Evolutionary conservation across 2,113 vertebrate species (phyloP).

Genomic region (Notarius lentiginosus): DNA sequence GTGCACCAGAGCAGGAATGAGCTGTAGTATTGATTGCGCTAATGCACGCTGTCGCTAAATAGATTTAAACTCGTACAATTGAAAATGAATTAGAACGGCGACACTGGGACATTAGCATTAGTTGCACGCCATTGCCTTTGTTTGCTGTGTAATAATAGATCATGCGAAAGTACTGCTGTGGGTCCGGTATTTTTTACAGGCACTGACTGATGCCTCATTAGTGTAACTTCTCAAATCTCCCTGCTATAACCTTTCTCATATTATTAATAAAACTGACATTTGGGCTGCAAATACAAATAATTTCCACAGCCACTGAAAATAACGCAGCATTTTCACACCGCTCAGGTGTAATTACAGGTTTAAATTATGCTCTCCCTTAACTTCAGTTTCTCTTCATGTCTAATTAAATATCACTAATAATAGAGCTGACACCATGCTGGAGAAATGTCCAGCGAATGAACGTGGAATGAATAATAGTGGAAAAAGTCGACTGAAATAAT

Average conservation of each 20-base stretch:
- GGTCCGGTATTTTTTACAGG: background rate
- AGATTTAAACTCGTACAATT: background rate
- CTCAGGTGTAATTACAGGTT: background rate
- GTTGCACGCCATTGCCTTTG: slow-evolving; percentile 22
- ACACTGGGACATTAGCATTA: slow-evolving; percentile 1
- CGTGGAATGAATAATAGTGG: background rate
- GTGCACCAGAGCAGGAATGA: background rate
- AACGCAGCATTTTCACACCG: background rate
- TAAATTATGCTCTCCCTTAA: background rate
- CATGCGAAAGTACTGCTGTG: slow-evolving; percentile 3
- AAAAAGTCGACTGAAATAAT: background rate
- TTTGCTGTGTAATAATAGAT: slow-evolving; percentile 2
- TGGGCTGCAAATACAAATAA: background rate
- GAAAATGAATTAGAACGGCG: background rate
- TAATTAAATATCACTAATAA: background rate
- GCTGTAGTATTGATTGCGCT: background rate
- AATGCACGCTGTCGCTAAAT: background rate
- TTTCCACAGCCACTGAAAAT: background rate
- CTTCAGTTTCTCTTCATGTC: background rate
- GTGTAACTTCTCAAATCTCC: background rate
- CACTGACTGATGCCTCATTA: slow-evolving; percentile 7
- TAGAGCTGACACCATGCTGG: background rate
- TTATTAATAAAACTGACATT: slow-evolving; percentile 1
- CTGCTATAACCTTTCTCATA: background rate
- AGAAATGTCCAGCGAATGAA: background rate